Evolutionary conservation across 37 sponge, comb jelly and placozoan species (phyloP).

Genomic region (Eunapius fragilis): DNA sequence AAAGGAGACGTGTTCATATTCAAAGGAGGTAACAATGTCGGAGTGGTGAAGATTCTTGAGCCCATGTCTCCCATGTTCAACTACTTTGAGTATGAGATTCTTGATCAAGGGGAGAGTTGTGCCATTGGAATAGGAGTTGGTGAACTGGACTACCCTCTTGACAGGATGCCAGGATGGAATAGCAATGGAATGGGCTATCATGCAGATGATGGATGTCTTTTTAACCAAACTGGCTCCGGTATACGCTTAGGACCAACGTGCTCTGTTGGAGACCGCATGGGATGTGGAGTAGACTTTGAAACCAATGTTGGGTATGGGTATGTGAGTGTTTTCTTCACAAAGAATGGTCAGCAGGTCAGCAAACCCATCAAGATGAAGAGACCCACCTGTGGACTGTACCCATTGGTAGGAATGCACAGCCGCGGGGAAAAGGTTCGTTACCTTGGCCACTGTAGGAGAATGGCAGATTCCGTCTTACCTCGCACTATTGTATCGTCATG

Average conservation of each 20-base stretch:
- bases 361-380: slow-evolving; percentile 55
- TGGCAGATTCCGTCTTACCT: slow-evolving; percentile 29
- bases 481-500: slow-evolving; percentile 65
- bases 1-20: slow-evolving; percentile 62
- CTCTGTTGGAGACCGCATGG: slow-evolving; percentile 79
- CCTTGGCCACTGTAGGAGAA: slow-evolving; percentile 59
- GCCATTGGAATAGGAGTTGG: slow-evolving; percentile 78
- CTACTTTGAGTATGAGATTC: slow-evolving; percentile 79
- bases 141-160: slow-evolving; percentile 37
- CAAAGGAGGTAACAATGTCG: slow-evolving; percentile 49
- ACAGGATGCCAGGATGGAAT: slow-evolving; percentile 82
- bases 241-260: slow-evolving; percentile 65
- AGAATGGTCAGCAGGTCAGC: slow-evolving; percentile 75
- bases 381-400: slow-evolving; percentile 75
- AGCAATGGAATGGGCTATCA: slow-evolving; percentile 80
- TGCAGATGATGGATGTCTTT: slow-evolving; percentile 76
- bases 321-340: slow-evolving; percentile 83
- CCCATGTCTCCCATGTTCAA: slow-evolving; percentile 73
- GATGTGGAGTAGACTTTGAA: slow-evolving; percentile 73
- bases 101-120: slow-evolving; percentile 48
- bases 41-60: slow-evolving; percentile 76
- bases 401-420: slow-evolving; percentile 84
- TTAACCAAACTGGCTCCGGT: slow-evolving; percentile 72
- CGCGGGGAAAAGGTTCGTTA: slow-evolving; percentile 70
- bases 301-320: slow-evolving; percentile 46